Evolutionary conservation across 2,113 vertebrate genomes (phyloP), one percentile per base, ranked within the genome.

Genomic region (Papio anubis): DNA sequence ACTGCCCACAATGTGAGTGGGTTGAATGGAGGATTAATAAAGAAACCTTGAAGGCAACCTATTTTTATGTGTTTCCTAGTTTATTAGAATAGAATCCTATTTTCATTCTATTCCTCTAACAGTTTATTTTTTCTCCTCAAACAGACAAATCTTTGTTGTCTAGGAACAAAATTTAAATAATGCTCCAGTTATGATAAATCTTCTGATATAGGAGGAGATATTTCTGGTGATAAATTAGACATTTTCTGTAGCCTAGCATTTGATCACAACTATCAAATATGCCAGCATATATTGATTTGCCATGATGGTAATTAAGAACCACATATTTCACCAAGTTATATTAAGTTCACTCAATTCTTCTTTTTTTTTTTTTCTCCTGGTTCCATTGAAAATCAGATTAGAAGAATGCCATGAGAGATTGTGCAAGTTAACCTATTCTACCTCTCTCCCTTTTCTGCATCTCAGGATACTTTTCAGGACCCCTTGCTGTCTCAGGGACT

Each of bases 61-160:
- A 94, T 86, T 97, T 88, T 96, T 95, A 52, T 91, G 8, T 96
- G 21, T 82, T 89, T 86, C 97, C 30, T 3, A 82, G 43, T 18
- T 94, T 85, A 82, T 88, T 92, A 52, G 38, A 86, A 72, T 83
- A 92, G 45, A 81, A 81, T 80, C 25, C 25, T 95, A 82, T 96
- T 95, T 97, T 97, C 57, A 83, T 85, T 93, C 94, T 96, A 82
- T 72, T 84, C 8, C 4, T 82, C 7, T 40, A 91, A 93, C 16
- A 55, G 38, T 93, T 96, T 93, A 13, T 66, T 78, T 96, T 61
- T 95, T 76, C 89, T 59, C 27, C 70, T n/a, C 32, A 92, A 23
- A 30, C 48, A 93, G 35, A 78, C 7, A 94, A 95, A 61, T 93
- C 13, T 89, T 83, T 80, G 45, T 93, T 78, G 23, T 89, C 48